Conservation (phyloP, 2,797 vertebrate genomes). For the Micrastur ruficollis region DNA sequence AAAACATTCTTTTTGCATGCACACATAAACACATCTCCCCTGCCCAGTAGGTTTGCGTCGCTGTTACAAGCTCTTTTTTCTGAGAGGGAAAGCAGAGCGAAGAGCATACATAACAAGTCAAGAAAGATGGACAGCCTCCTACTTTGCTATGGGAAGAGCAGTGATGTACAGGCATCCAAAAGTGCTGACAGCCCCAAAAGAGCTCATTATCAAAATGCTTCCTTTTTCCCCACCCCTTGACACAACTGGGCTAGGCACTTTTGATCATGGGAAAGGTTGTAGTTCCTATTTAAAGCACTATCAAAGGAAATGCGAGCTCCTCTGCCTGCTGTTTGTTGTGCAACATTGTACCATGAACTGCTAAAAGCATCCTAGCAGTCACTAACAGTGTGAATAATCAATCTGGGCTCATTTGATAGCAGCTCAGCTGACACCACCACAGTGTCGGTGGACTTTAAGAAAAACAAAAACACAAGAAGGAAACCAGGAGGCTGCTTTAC, state of each 20-base stretch:
- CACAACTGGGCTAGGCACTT: background rate
- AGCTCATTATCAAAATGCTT: slow-evolving; percentile 45
- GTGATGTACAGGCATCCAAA: background rate
- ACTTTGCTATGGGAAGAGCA: background rate
- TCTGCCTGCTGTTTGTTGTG: background rate
- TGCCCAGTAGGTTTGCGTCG: background rate
- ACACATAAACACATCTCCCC: slow-evolving; percentile 33
- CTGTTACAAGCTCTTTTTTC: background rate
- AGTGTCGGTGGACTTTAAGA: background rate
- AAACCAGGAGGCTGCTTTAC: background rate
- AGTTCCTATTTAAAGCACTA: background rate
- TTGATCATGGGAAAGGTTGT: slow-evolving; percentile 25
- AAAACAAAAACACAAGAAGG: background rate
- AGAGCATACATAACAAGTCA: accelerated
- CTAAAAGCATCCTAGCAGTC: background rate
- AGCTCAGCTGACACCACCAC: background rate
- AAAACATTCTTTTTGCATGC: slow-evolving; percentile 56
- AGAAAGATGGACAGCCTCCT: background rate
- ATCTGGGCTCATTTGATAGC: background rate
- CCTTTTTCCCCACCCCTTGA: slow-evolving; percentile 20
- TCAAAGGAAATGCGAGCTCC: background rate
- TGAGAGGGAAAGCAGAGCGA: background rate
- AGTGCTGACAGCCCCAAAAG: slow-evolving; percentile 20
- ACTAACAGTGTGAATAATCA: background rate
- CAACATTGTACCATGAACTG: background rate